These are phyloP conservation scores for Conops quadrifasciatus DNA, from an alignment of 2,888 invertebrate species.

Conservation along the genomic window DNA sequence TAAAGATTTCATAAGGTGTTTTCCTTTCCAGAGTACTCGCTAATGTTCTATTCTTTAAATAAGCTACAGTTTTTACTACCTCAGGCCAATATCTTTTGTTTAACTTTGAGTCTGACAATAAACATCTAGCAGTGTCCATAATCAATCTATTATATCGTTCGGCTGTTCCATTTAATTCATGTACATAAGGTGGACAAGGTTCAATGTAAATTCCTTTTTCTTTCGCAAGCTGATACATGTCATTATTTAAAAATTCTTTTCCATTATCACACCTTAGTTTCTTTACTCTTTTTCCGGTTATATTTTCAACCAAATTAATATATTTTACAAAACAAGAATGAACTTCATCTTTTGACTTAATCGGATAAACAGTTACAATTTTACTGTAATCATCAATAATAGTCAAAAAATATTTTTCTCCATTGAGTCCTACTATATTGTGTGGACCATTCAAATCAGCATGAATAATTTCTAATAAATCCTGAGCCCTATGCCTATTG, in stretches of 20 bases:
- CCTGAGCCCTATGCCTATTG: background rate
- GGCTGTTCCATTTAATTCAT: background rate
- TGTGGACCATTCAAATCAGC: conserved; percentile 34
- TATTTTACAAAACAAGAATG: background rate
- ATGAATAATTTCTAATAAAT: conserved; percentile 29
- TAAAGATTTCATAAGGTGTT: conserved; percentile 34
- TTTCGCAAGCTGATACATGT: background rate
- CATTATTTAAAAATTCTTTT: background rate
- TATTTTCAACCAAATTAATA: background rate
- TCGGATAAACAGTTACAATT: background rate
- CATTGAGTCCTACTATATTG: background rate
- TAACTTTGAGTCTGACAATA: background rate
- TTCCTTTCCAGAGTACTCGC: conserved; percentile 25
- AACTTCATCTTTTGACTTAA: background rate
- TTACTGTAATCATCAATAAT: background rate
- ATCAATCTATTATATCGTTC: background rate
- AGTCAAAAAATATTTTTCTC: conserved; percentile 8
- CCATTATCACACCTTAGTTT: conserved; percentile 7
- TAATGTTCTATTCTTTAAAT: conserved; percentile 9
- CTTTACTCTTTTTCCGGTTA: background rate
- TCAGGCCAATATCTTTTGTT: conserved; percentile 14
- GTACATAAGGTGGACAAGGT: background rate
- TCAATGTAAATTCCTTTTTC: background rate
- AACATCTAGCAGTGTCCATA: conserved; percentile 7
- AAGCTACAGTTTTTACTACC: background rate